Base-by-base conservation (phyloP, 2,113 vertebrate genomes). In the Chionodraco myersi region DNA sequence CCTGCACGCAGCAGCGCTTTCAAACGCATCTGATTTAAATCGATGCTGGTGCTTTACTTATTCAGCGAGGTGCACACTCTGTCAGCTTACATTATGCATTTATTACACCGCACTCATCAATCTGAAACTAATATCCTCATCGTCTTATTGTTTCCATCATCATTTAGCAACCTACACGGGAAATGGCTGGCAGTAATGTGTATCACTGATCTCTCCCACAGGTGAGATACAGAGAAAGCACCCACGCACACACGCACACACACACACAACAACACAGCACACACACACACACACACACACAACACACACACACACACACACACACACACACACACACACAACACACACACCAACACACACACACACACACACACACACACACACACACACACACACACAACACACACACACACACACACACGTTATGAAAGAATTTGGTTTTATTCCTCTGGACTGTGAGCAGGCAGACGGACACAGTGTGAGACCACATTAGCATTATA, bases 401-500 rank as follows among this genome's bases (percentile, higher is more conserved):
- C 36, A 36, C 36, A 36, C 65, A 52, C 47, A 69, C 5, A 53
- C 58, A 12, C 73, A 48, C 41, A 73, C 4, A 59, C 59, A 23
- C 44, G 30, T 41, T n/a, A n/a, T 0, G 8, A 58, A 47, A 21
- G 8, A 41, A 63, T 26, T 15, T 4, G 30, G 14, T 66, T 54
- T n/a, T 5, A 6, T 16, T 5, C 49, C 49, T 59, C 63, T 53
- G 62, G 59, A 77, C 61, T 79, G 71, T 15, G 74, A 62, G 53
- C 67, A 83, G 77, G 79, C 83, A 82, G 79, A 80, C 63, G 41
- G 78, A 75, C 86, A 75, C 85, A 70, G 84, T 83, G 68, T 86
- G 82, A 74, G 70, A 83, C 77, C 65, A 78, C 87, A 90, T 91
- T 86, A 90, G 86, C 72, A 56, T 90, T 82, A 79, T 76, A 75